These are phyloP conservation scores for Melitaea cinxia DNA, from an alignment of 1,140 invertebrate genomes.

Conservation along the genomic window DNA sequence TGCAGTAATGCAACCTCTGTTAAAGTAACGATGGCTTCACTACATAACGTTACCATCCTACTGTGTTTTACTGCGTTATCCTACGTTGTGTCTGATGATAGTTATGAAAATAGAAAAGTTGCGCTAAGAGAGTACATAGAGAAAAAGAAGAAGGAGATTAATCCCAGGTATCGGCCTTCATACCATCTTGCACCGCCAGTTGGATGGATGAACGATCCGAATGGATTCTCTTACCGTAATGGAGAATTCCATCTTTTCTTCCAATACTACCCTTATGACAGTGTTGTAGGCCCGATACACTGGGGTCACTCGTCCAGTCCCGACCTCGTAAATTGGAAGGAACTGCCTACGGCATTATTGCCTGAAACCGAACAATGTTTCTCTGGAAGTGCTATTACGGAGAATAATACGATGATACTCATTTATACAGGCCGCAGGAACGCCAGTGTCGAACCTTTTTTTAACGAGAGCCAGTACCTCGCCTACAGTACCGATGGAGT, in stretches of 20 bases:
- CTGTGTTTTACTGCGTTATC: neutral
- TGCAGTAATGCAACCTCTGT: neutral
- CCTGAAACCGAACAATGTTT: slow-evolving; percentile 75
- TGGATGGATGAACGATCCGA: slow-evolving; percentile 79
- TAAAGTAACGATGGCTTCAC: slow-evolving; percentile 1
- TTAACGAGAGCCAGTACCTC: slow-evolving; percentile 68
- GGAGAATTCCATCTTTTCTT: slow-evolving; percentile 75
- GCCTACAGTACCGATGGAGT: slow-evolving; percentile 68
- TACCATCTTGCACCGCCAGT: slow-evolving; percentile 68
- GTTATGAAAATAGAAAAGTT: slow-evolving; percentile 35
- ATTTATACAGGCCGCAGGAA: slow-evolving; percentile 69
- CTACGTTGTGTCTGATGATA: slow-evolving; percentile 13
- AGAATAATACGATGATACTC: slow-evolving; percentile 54
- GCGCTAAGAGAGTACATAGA: slow-evolving; percentile 60
- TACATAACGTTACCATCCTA: neutral
- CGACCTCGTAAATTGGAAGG: slow-evolving; percentile 71
- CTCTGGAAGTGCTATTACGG: slow-evolving; percentile 67
- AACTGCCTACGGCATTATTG: slow-evolving; percentile 67
- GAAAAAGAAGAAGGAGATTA: slow-evolving; percentile 53
- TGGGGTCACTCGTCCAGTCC: slow-evolving; percentile 71
- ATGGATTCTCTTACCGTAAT: slow-evolving; percentile 70
- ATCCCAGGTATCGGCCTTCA: slow-evolving; percentile 52
- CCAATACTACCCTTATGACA: slow-evolving; percentile 72
- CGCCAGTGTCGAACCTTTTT: slow-evolving; percentile 50
- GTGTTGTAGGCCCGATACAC: slow-evolving; percentile 68